phyloP scores from a whole-genome alignment of 2,797 vertebrate species.

The Cyprinodon diabolis region DNA sequence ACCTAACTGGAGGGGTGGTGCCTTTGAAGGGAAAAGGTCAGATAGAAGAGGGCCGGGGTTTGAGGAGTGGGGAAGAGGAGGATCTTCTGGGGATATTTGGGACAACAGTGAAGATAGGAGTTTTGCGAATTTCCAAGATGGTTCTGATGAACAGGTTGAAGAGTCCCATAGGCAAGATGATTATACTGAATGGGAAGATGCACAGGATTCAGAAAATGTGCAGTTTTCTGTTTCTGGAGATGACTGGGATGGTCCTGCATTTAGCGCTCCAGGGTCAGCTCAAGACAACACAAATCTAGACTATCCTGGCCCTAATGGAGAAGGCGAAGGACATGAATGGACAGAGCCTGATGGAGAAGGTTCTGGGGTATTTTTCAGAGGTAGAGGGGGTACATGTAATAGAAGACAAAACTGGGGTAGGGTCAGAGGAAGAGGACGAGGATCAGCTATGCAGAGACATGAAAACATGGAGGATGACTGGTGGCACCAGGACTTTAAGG shows the following conservation, averaged over 20 bases:
- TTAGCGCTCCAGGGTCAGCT: slow-evolving; percentile 15
- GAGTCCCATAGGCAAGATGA: slow-evolving; percentile 22
- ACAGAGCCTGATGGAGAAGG: slow-evolving; percentile 25
- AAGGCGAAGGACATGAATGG: slow-evolving; percentile 44
- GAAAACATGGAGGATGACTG: slow-evolving; percentile 40
- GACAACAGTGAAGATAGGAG: slow-evolving; percentile 19
- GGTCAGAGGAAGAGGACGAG: slow-evolving; percentile 33
- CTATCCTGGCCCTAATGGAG: slow-evolving; percentile 13
- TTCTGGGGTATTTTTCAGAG: slow-evolving; percentile 36
- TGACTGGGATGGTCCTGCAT: slow-evolving; percentile 43
- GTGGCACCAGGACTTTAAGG: slow-evolving; percentile 36
- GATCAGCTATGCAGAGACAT: slow-evolving; percentile 24
- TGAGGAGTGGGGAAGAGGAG: slow-evolving; percentile 22
- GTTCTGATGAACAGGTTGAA: slow-evolving; percentile 21
- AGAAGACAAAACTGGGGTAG: slow-evolving; percentile 35
- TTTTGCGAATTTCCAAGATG: slow-evolving; percentile 14
- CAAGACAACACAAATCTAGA: slow-evolving; percentile 32
- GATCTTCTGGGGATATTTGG: slow-evolving; percentile 38
- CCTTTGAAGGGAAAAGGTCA: slow-evolving; percentile 42
- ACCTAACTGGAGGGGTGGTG: slow-evolving; percentile 27
- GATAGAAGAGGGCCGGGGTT: slow-evolving; percentile 33
- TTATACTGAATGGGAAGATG: slow-evolving; percentile 38
- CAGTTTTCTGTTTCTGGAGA: slow-evolving; percentile 30
- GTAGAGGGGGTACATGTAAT: slow-evolving; percentile 26
- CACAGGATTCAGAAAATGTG: slow-evolving; percentile 26